Evolutionary conservation across 2,797 vertebrate species (phyloP), one percentile per base, ranked within the genome.

Genomic region (Strix occidentalis): DNA sequence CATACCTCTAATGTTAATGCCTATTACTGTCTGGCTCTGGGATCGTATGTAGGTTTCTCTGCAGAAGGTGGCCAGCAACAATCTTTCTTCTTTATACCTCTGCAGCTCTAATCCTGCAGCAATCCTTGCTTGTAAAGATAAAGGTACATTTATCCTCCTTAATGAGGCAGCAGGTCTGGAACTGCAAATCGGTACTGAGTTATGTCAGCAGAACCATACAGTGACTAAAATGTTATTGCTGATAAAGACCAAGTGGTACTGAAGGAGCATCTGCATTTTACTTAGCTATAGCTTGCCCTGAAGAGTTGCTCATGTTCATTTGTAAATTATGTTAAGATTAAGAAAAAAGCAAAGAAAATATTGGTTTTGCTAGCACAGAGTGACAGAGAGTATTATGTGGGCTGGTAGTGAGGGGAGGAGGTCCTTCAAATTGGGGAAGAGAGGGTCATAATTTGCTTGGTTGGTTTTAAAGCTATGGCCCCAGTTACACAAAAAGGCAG

Each of bases 41-140:
- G 63, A 53, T 60, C 1, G 0, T 66, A 2, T 12, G n/a, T 68
- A 35, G 69, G 53, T 57, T 87, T 74, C 68, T 85, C 45, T 76
- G 86, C 31, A 1, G 77, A 89, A 72, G 68, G 83, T 39, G 31
- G 80, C 80, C 88, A 92, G 77, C 48, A 31, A 0, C 66, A 37
- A 7, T 53, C 58, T 75, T 21, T 88, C 72, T 69, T 79, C 89
- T 94, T 90, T 60, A 18, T 64, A 43, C 41, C 41, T 56, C 48
- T 87, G 77, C 91, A 88, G 85, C 90, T 94, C 25, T 29, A 82
- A 53, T 77, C 70, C 91, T 79, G 83, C 88, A 80, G 74, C 56
- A 87, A 68, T 46, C 41, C 70, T 84, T 0, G 0, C 68, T 54
- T 64, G 74, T 84, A 56, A 77, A 95, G 90, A 83, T 92, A 79